Conservation (phyloP, 2,113 vertebrate species). For the Sitta europaea region DNA sequence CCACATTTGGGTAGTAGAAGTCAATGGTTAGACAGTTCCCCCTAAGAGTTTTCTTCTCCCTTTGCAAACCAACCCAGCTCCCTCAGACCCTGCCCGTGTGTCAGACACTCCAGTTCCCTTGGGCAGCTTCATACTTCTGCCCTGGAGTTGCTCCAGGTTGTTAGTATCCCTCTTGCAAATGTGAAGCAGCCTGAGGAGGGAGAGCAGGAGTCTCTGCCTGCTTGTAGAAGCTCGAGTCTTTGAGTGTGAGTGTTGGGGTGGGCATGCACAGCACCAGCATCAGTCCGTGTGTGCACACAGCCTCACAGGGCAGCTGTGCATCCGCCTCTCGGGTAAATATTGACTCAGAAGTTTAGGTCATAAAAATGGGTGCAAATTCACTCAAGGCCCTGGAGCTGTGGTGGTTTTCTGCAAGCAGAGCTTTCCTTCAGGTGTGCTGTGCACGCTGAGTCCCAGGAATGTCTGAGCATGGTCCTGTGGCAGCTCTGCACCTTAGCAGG, state of each 20-base stretch:
- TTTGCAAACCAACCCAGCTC: background rate
- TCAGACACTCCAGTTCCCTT: background rate
- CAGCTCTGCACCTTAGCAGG: background rate
- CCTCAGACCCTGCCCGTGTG: background rate
- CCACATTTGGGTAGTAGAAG: background rate
- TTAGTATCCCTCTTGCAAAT: background rate
- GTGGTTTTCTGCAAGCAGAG: background rate
- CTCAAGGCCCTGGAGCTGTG: background rate
- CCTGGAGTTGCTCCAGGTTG: background rate
- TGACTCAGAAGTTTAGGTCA: background rate
- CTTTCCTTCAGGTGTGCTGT: background rate
- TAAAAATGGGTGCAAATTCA: background rate
- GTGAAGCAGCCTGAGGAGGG: background rate
- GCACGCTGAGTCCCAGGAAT: rapidly evolving
- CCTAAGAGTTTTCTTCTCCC: background rate
- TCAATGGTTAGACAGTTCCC: background rate
- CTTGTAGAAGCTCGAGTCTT: background rate
- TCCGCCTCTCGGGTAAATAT: background rate
- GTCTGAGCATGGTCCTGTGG: background rate
- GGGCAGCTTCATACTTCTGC: background rate
- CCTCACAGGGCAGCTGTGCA: background rate
- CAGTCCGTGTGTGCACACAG: background rate
- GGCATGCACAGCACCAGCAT: background rate
- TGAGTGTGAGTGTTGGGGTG: rapidly evolving
- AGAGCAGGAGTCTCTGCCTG: background rate